Percentiles rank a stretch among this genome's conserved stretches.
Conservation (phyloP, 2,797 vertebrate genomes). For the Antennarius maculatus region DNA sequence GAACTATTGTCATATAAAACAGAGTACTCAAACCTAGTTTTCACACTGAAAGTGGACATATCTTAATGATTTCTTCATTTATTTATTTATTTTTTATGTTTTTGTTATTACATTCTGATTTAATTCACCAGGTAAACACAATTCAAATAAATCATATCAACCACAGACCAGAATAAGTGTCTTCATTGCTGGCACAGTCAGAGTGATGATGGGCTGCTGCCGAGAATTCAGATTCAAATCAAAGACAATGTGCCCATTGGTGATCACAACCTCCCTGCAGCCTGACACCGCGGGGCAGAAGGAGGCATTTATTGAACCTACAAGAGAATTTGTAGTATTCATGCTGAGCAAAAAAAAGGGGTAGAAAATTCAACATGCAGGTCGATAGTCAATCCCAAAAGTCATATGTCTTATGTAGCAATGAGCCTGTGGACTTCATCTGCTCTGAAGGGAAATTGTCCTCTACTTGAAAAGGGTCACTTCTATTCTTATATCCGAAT, state of each 20-base stretch:
- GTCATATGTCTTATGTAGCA: conserved; percentile 26
- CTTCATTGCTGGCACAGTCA: conserved; percentile 83
- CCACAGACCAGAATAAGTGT: conserved; percentile 86
- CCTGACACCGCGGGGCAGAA: conserved; percentile 91
- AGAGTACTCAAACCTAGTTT: conserved; percentile 17
- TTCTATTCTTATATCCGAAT: conserved; percentile 4
- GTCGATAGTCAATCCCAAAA: conserved; percentile 24
- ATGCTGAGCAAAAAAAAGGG: background rate
- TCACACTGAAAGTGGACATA: background rate
- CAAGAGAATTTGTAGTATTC: conserved; percentile 17
- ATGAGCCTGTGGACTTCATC: conserved; percentile 44
- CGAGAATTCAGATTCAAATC: conserved; percentile 74
- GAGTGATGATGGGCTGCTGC: conserved; percentile 78
- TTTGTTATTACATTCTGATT: background rate
- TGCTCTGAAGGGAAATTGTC: conserved; percentile 35
- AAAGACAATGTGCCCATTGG: conserved; percentile 82
- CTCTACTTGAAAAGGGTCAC: conserved; percentile 16
- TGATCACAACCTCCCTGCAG: conserved; percentile 85
- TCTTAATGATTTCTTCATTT: background rate
- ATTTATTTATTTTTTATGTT: background rate
- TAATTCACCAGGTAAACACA: background rate
- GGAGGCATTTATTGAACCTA: conserved; percentile 86
- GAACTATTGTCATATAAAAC: conserved; percentile 28
- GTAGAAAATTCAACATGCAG: background rate
- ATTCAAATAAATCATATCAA: background rate